These are phyloP conservation scores for Candoia aspera DNA, from an alignment of 2,113 vertebrate species.

Conservation along the genomic window DNA sequence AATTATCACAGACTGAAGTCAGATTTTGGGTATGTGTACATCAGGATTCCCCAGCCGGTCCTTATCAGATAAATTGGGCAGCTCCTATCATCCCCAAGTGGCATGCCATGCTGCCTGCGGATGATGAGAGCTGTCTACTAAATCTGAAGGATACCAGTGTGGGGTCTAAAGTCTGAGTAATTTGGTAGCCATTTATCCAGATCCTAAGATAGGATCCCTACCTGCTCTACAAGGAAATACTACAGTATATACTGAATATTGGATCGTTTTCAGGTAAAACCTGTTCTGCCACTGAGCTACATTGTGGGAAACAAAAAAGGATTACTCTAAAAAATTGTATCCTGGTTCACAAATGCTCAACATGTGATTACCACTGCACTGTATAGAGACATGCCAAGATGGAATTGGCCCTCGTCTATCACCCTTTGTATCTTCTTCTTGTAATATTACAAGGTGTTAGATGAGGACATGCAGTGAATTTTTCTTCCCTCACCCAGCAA, in stretches of 20 bases:
- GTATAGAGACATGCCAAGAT: neutral
- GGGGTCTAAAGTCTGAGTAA: neutral
- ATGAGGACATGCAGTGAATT: neutral
- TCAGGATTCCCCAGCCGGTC: neutral
- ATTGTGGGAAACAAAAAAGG: neutral
- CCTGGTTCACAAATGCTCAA: neutral
- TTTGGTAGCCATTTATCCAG: neutral
- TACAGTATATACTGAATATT: neutral
- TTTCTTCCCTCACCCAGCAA: neutral
- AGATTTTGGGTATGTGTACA: neutral
- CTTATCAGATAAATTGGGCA: neutral
- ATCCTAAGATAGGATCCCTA: neutral
- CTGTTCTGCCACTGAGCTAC: neutral
- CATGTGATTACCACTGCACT: neutral
- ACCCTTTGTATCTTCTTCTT: neutral
- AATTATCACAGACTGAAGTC: neutral
- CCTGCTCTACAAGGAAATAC: neutral
- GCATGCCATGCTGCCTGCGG: neutral
- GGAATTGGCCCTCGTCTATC: neutral
- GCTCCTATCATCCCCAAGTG: neutral
- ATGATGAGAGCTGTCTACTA: neutral
- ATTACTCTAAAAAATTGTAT: neutral
- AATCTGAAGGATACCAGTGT: neutral
- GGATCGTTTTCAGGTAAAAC: neutral
- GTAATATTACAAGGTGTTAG: neutral